Conservation (phyloP, 2,888 invertebrate species). For the Apamea crenata region DNA sequence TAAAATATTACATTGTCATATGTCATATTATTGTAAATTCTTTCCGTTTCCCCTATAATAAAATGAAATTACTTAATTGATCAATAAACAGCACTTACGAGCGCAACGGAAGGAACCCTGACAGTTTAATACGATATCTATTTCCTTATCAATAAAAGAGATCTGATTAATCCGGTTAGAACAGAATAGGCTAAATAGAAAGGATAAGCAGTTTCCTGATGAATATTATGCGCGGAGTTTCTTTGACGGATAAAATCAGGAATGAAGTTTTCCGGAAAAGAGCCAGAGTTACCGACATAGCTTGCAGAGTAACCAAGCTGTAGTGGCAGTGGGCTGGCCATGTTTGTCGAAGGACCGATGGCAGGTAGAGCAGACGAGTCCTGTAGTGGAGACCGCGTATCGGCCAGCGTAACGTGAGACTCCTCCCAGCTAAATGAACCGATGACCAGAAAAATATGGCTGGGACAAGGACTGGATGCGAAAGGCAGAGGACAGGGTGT, state of each 20-base stretch:
- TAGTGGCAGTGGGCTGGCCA: too few species aligned
- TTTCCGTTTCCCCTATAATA: slow-evolving; percentile 29
- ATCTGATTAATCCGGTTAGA: not conserved
- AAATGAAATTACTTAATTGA: slow-evolving; percentile 25
- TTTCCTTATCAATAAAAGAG: slow-evolving; percentile 34
- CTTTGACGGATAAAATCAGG: not conserved
- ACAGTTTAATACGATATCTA: slow-evolving; percentile 8
- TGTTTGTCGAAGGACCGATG: not conserved
- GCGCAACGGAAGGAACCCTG: slow-evolving; percentile 32
- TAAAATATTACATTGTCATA: not conserved
- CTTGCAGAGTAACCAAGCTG: not conserved
- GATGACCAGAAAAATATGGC: not conserved
- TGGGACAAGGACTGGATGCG: not conserved
- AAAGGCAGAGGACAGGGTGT: not conserved
- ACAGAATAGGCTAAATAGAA: slow-evolving; percentile 2
- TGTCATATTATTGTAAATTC: slow-evolving; percentile 21
- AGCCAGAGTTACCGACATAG: not conserved
- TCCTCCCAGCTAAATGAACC: not conserved
- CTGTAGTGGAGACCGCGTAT: too few species aligned
- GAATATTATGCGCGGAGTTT: not conserved
- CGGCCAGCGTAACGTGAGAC: too few species aligned
- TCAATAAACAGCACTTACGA: slow-evolving; percentile 29
- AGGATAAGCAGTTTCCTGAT: slow-evolving; percentile 18
- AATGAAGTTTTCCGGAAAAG: not conserved
- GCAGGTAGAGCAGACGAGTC: too few species aligned